Conservation (phyloP, 2,888 invertebrate genomes). For the Taphrorychus bicolor region DNA sequence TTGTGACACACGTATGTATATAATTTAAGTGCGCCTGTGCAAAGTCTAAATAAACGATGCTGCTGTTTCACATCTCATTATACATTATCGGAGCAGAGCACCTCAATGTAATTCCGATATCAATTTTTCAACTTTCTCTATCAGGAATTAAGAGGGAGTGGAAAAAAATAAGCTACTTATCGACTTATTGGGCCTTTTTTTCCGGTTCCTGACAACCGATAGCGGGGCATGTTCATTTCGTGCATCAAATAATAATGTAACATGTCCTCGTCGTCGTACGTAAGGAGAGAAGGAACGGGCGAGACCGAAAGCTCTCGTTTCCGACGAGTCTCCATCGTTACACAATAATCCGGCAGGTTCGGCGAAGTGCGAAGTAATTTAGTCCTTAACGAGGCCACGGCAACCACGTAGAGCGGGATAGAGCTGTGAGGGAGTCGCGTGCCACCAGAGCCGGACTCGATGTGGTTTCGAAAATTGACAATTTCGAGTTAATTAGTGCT, state of each 20-base stretch:
- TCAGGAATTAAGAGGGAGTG: no score
- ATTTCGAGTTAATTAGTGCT: no score
- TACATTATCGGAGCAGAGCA: no score
- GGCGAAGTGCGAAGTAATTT: slow-evolving; percentile 40
- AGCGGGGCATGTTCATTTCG: slow-evolving; percentile 14
- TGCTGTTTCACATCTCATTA: no score
- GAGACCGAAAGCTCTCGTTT: slow-evolving; percentile 31
- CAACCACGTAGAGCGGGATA: slow-evolving; percentile 34
- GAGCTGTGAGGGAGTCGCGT: slow-evolving; percentile 30
- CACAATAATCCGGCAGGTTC: slow-evolving; percentile 39
- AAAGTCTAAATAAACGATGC: no score
- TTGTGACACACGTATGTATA: no score
- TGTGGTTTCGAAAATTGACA: no score
- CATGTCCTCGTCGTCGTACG: slow-evolving; percentile 5
- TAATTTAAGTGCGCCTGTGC: no score
- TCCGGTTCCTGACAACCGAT: background rate
- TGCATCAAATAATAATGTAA: slow-evolving; percentile 18
- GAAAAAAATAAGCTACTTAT: background rate
- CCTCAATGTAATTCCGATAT: no score
- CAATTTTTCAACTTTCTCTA: no score
- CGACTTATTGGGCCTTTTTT: background rate
- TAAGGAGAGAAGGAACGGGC: background rate
- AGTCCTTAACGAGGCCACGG: slow-evolving; percentile 39
- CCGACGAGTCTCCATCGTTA: slow-evolving; percentile 27
- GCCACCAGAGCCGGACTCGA: slow-evolving; percentile 22